phyloP scores from a whole-genome alignment of 2,797 vertebrate genomes.

The Chelon labrosus region DNA sequence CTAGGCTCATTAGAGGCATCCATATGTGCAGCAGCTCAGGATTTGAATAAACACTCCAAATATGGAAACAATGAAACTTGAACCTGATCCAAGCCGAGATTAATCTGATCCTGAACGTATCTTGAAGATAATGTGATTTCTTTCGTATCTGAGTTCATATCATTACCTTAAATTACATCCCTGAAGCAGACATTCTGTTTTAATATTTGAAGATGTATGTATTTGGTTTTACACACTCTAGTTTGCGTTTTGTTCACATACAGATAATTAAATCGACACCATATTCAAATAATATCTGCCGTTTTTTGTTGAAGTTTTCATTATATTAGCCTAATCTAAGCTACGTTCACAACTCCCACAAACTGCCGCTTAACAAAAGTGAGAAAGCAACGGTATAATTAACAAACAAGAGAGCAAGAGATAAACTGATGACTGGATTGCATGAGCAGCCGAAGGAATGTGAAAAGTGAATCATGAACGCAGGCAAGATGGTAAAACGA shows the following conservation, averaged over 20 bases:
- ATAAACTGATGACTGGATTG: constrained; percentile 27
- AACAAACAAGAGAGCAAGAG: constrained; percentile 27
- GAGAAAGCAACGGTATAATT: constrained; percentile 1
- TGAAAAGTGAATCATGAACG: constrained; percentile 28
- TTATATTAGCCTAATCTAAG: constrained; percentile 5
- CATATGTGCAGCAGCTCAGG: constrained; percentile 75
- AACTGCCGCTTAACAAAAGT: constrained; percentile 4
- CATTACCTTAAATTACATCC: neutral
- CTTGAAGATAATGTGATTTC: neutral
- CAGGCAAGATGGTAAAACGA: constrained; percentile 57
- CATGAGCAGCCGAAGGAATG: constrained; percentile 30
- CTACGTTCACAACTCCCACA: constrained; percentile 11
- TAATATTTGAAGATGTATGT: neutral
- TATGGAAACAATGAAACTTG: constrained; percentile 35
- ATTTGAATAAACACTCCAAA: constrained; percentile 53
- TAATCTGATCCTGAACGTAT: constrained; percentile 9
- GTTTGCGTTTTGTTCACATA: neutral
- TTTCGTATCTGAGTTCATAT: neutral
- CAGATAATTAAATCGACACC: neutral
- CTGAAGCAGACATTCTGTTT: neutral
- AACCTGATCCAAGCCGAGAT: constrained; percentile 9
- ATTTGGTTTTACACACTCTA: no score
- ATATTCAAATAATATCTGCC: neutral
- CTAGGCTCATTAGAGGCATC: constrained; percentile 76
- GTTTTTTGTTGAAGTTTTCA: constrained; percentile 3